Base-by-base conservation (phyloP, 2,113 vertebrate species). In the Aphyosemion australe region DNA sequence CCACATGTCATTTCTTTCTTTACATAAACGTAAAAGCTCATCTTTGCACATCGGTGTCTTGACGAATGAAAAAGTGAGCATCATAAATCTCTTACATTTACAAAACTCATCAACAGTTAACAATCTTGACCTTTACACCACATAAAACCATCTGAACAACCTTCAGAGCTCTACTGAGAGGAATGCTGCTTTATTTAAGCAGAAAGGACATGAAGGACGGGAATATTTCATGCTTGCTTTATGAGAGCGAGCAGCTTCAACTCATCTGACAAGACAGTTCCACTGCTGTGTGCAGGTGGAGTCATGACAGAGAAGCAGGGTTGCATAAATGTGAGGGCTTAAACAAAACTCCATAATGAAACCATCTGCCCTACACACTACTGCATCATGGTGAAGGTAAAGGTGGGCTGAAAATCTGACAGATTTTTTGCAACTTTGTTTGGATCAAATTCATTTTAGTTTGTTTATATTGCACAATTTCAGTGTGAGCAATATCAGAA, bases 221-320 rank as follows among this genome's bases (percentile, higher is more conserved):
- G 1, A 82, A 77, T 79, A 73, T 75, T 79, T 83, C 19, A 78
- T 85, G 43, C 14, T 57, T 37, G 41, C 61, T 46, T 62, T 42
- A 47, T 49, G 54, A 67, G 32, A 3, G 10, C 45, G 9, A 54
- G 31, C n/a, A 63, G 56, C 49, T 5, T 77, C 19, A 77, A 77
- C 81, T 66, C 68, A 31, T 53, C 6, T 42, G 37, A 80, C 58
- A 51, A 31, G 4, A 16, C 21, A 26, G n/a, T 48, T 65, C 1
- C 0, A 48, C 56, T 61, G 0, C 1, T 57, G 47, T 57, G n/a
- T 60, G 50, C 65, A 72, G 19, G 79, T 87, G 72, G 75, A 55
- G 74, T 66, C 61, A 66, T 62, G 56, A 37, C 34, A 78, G 78
- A 73, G n/a, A 61, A 42, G 74, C n/a, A n/a, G n/a, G n/a, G n/a